Evolutionary conservation across 2,797 vertebrate genomes (phyloP), one percentile per base, ranked within the genome.

Genomic region (Mormyrops boulengeri): DNA sequence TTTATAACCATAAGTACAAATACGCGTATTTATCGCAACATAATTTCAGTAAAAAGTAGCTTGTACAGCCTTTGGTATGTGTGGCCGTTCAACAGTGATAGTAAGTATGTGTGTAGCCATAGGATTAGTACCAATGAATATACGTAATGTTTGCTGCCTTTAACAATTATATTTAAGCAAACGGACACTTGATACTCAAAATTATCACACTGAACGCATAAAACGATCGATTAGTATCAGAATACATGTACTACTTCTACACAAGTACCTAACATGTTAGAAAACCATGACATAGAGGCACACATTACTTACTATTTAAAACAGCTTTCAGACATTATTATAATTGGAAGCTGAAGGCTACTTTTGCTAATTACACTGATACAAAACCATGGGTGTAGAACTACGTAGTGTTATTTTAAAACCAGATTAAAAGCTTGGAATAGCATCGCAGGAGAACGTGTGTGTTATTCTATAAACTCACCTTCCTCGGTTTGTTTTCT

Each of bases 401-500:
- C 38, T 3, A n/a, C 38, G 73, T n/a, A 80, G 73, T 19, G 17
- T 44, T 34, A 34, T 69, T 41, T 80, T 80, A 80, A 44, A 80
- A 44, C 73, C 17, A 80, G 41, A 44, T 80, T 19, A 80, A 17
- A 77, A 2, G 73, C 12, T 44, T 44, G 38, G 17, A 80, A 80
- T 80, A 80, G 7, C 38, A n/a, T 80, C 38, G 19, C 38, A 44
- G 73, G 17, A 41, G 17, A 44, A 80, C 38, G 19, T 12, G 22
- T 82, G 3, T 22, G 19, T 49, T 52, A 85, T 50, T 26, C n/a
- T 49, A 22, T 85, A 85, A 57, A 92, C 93, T 91, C 89, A 96
- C 96, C 94, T 95, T 96, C 91, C 88, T 93, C 0, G 57, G 0
- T 80, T 88, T 93, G 88, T 88, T 94, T 91, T 96, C 96, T 6